A percentile compares a stretch with the other conserved stretches of the same genome.
Evolutionary conservation across 2,797 vertebrate species (phyloP).

Genomic region (Myotis myotis): DNA sequence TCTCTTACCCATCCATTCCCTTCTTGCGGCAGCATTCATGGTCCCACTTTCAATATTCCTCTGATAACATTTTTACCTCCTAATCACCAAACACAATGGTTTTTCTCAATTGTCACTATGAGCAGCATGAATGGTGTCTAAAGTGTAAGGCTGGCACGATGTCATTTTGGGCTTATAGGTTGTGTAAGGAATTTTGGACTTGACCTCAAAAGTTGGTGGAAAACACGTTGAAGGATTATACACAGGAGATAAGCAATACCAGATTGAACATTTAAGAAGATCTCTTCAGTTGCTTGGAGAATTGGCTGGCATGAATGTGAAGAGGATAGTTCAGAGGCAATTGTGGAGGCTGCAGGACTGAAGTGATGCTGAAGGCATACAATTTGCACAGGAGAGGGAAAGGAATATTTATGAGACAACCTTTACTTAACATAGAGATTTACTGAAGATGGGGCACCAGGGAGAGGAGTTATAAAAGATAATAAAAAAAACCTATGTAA

Average conservation of each 20-base stretch:
- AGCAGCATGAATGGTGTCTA: background rate
- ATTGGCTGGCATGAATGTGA: background rate
- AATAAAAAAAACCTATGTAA: background rate
- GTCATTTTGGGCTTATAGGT: background rate
- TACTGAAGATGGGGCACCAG: background rate
- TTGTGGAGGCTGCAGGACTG: background rate
- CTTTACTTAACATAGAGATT: background rate
- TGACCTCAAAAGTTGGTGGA: background rate
- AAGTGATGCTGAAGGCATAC: background rate
- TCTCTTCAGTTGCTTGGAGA: background rate
- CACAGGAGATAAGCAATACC: background rate
- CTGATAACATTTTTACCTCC: background rate
- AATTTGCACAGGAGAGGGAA: background rate
- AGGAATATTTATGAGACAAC: background rate
- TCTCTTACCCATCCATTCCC: background rate
- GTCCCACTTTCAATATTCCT: background rate
- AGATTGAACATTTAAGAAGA: background rate
- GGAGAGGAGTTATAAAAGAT: background rate
- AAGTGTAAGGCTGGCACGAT: background rate
- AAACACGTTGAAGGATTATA: background rate
- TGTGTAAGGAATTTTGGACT: background rate
- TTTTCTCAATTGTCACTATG: background rate
- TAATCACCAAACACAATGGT: background rate
- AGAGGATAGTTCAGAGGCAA: background rate
- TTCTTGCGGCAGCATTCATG: background rate